Evolutionary conservation across 2,888 invertebrate genomes (phyloP), one percentile per base, ranked within the genome.

Genomic region (Cyclophora punctaria): DNA sequence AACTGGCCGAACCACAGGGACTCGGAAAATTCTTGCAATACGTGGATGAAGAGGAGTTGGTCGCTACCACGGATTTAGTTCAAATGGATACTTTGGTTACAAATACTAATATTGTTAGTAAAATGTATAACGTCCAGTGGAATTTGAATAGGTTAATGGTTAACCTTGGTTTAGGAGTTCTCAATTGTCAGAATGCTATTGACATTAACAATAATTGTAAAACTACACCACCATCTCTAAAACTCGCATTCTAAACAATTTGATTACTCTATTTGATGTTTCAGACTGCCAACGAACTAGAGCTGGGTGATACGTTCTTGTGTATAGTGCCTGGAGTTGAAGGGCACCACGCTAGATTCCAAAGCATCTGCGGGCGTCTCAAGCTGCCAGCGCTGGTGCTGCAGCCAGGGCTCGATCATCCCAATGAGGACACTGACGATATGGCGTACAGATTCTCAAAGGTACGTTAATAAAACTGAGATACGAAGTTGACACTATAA

Each of bases 291-390:
- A 69, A 79, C 34, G 76, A 76, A 41, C 64, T 72, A 40, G 63
- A 78, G 45, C 41, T 53, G 2, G 62, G 47, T 3, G 55, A 67
- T 34, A 60, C 59, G 3, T 68, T 68, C 53, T 44, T 80, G 35
- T 72, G 67, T 53, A 63, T 82, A 44, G 48, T 82, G 6, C 80
- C 80, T 0, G 80, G 79, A 0, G 48, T 79, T 37, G 80, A 80
- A 50, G 73, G 75, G 0, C 71, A 74, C 47, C 58, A 75, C 48
- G 45, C 49, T 3, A 60, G 70, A 35, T 79, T 79, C 61, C 49
- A 50, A 0, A 7, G 46, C 3, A 48, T 78, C 5, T 75, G 75
- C 49, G 72, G 73, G 50, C 64, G 73, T 0, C 64, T 79, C 41
- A 75, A 78, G 59, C 20, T 20, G 20, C 20, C 20, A 20, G 20